These are phyloP conservation scores for Dolomedes plantarius DNA, from an alignment of 2,888 invertebrate species.

Conservation along the genomic window DNA sequence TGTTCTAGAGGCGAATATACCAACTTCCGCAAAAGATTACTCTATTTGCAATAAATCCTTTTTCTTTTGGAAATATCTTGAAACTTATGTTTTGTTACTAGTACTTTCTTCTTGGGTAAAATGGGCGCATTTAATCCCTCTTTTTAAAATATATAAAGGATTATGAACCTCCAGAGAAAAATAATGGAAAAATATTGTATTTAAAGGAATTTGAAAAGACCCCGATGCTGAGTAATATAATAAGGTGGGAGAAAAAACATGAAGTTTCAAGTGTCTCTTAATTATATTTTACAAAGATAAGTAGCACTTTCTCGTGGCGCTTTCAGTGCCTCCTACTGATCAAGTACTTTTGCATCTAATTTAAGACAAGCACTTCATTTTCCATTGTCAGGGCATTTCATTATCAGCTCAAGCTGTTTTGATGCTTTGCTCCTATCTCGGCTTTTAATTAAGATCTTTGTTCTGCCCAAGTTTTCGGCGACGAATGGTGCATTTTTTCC, in stretches of 20 bases:
- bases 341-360: constrained; percentile 50
- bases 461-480: constrained; percentile 9
- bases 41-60: neutral
- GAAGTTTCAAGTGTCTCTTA: constrained; percentile 21
- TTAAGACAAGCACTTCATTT: constrained; percentile 54
- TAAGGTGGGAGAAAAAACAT: neutral
- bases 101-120: too few species aligned
- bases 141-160: too few species aligned
- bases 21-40: neutral
- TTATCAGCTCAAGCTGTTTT: constrained; percentile 53
- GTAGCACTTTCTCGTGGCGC: constrained; percentile 24
- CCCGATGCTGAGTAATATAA: neutral
- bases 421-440: constrained; percentile 22
- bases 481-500: constrained; percentile 28
- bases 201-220: too few species aligned
- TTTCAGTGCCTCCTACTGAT: neutral
- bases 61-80: too few species aligned
- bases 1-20: neutral
- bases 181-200: too few species aligned
- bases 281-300: constrained; percentile 37
- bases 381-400: constrained; percentile 48
- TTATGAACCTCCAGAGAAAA: too few species aligned
- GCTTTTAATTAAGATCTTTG: constrained; percentile 54
- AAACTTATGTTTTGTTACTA: too few species aligned
- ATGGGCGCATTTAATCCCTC: too few species aligned